Conservation (phyloP, 2,797 vertebrate genomes). For the Chromobotia macracanthus region DNA sequence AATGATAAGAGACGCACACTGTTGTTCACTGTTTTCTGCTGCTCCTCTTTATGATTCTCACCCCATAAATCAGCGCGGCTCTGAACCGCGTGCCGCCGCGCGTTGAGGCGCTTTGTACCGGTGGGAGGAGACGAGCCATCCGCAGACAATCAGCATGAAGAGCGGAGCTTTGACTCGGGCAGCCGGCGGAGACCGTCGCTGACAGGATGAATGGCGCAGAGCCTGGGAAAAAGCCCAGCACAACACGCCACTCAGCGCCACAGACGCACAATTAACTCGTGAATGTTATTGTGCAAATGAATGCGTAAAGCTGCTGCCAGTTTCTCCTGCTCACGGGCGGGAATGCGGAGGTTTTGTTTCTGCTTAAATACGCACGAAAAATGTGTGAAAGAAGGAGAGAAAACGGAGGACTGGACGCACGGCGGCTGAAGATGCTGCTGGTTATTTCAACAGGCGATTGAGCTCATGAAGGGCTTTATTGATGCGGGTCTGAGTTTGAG, state of each 20-base stretch:
- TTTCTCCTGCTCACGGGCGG: slow-evolving; percentile 68
- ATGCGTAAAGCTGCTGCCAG: slow-evolving; percentile 74
- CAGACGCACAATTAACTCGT: slow-evolving; percentile 72
- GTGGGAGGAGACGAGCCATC: slow-evolving; percentile 81
- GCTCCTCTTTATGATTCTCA: too few relatives aligned
- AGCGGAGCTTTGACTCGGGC: slow-evolving; percentile 72
- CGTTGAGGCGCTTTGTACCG: slow-evolving; percentile 76
- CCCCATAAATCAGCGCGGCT: too few relatives aligned
- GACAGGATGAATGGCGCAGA: slow-evolving; percentile 80
- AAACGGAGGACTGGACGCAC: slow-evolving; percentile 50
- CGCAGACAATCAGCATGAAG: slow-evolving; percentile 84
- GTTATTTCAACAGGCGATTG: slow-evolving; percentile 60
- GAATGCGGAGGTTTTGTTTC: slow-evolving; percentile 68
- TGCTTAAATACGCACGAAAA: slow-evolving; percentile 48
- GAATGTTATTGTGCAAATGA: slow-evolving; percentile 73
- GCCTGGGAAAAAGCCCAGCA: slow-evolving; percentile 81
- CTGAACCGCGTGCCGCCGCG: too few relatives aligned
- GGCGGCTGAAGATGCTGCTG: slow-evolving; percentile 63
- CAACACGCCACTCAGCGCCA: slow-evolving; percentile 66
- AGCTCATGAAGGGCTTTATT: slow-evolving; percentile 52
- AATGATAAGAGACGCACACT: too few relatives aligned
- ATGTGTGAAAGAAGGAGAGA: slow-evolving; percentile 66
- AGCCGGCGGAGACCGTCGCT: slow-evolving; percentile 69
- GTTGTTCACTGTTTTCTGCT: too few relatives aligned
- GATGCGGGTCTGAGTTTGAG: slow-evolving; percentile 14